Evolutionary conservation across 2,113 vertebrate species (phyloP).

Genomic region (Tiliqua scincoides): DNA sequence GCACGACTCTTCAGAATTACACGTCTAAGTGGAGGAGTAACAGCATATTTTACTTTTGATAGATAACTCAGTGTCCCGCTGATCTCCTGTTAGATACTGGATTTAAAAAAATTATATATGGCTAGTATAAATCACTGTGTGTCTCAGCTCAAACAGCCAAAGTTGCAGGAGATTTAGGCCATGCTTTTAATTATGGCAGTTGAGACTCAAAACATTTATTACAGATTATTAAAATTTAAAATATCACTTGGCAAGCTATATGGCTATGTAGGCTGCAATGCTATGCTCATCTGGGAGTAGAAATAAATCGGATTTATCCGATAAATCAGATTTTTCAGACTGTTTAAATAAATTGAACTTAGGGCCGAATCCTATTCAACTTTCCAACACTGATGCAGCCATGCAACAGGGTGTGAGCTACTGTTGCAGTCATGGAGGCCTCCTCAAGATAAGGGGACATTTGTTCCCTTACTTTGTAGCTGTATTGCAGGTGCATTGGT

Average conservation of each 20-base stretch:
- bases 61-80: background rate
- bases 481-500: too few relatives aligned
- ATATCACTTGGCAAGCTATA: constrained; percentile 6
- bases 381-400: too few relatives aligned
- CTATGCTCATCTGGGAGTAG: too few relatives aligned
- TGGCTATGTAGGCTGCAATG: too few relatives aligned
- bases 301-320: too few relatives aligned
- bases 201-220: constrained; percentile 25
- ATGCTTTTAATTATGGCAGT: constrained; percentile 11
- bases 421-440: too few relatives aligned
- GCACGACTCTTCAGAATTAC: background rate
- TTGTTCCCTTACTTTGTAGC: too few relatives aligned
- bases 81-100: background rate
- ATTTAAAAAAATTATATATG: background rate
- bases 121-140: background rate
- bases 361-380: too few relatives aligned
- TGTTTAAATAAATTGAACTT: too few relatives aligned
- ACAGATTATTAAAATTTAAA: constrained; percentile 34
- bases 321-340: too few relatives aligned
- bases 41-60: background rate
- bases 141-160: background rate
- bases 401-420: too few relatives aligned
- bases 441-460: too few relatives aligned
- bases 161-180: constrained; percentile 20
- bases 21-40: background rate